Evolutionary conservation across 2,888 invertebrate species (phyloP), one percentile per base, ranked within the genome.

Genomic region (Magallana nippona): DNA sequence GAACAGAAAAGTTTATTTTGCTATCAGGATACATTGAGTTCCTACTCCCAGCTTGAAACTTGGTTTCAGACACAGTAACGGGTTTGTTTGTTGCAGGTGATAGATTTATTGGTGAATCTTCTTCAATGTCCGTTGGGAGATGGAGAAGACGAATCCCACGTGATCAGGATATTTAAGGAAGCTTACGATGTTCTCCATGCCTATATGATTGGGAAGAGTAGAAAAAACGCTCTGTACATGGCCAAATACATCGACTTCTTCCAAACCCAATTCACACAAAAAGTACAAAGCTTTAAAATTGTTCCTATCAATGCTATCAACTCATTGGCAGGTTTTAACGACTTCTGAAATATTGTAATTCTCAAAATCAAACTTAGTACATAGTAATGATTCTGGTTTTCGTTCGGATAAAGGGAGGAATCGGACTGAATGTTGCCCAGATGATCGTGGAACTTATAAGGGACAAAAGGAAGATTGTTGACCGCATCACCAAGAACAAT

Each of bases 231-330:
- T 8, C 91, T 94, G 78, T 94, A 94, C 91, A 93, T 94, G 84
- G 94, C 94, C 84, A 94, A 94, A 88, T 94, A 94, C 87, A 94
- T 94, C 79, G 94, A 94, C 88, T 94, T 94, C 91, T 94, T 94
- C 89, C 93, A 94, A 85, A 93, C 93, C 27, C 94, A 94, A 87
- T 94, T 94, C 86, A 92, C 92, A 55, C 94, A 94, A 86, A 94
- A 93, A 89, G 92, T 92, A 86, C 82, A 22, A 11, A 79, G 8
- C 27, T 71, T 19, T n/a, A 19, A 2, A 19, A 44, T 5, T 5
- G 44, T 44, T 44, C 44, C 44, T 44, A 44, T 44, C 44, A 44
- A 44, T 44, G 8, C 44, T 5, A 44, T 44, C 5, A 5, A 8
- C 5, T 8, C 44, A 44, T 44, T 3, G 44, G 44, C 5, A 44